Evolutionary conservation across 1,140 invertebrate genomes (phyloP), one percentile per base, ranked within the genome.

Genomic region (Notospermus geniculatus): DNA sequence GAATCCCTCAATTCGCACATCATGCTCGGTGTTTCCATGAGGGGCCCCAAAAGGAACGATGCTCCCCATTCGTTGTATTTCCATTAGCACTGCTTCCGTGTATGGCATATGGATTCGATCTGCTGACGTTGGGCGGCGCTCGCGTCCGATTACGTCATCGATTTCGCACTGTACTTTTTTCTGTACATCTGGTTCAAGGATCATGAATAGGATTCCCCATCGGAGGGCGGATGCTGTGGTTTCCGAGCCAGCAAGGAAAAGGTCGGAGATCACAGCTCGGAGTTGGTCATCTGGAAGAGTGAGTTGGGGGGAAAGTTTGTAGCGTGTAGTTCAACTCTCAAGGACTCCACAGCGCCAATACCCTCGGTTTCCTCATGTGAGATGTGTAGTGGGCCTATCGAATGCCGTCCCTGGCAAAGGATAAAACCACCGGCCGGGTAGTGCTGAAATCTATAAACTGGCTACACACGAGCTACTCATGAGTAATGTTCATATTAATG

Each of bases 161-260:
- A 97, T 82, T 77, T 97, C 93, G 55, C 91, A 88, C 78, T 92
- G 91, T 0, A 95, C 89, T 13, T 86, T 87, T 30, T 82, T 84
- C 75, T 93, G 91, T 0, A 89, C 85, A 2, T 88, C 81, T 17
- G 87, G 88, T 81, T 92, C 78, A 19, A 85, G 76, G 0, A 91
- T 88, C 85, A 96, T 87, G 66, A 88, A 90, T 2, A 97, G 79
- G 22, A 95, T 78, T 66, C 91, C 89, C 93, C 94, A 97, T 25
- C 89, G 84, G 9, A 96, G 74, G 0, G 92, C 91, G 0, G 89
- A 88, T 32, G 92, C 80, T 0, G 92, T 90, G 0, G 93, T 97
- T 73, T 97, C 94, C n/a, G 91, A 85, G 0, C 92, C 92, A 28
- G 93, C 93, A 0, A 92, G 90, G 72, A 92, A 93, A 59, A 97